These are phyloP conservation scores for Labia minor DNA, from an alignment of 2,888 invertebrate species.

Conservation along the genomic window DNA sequence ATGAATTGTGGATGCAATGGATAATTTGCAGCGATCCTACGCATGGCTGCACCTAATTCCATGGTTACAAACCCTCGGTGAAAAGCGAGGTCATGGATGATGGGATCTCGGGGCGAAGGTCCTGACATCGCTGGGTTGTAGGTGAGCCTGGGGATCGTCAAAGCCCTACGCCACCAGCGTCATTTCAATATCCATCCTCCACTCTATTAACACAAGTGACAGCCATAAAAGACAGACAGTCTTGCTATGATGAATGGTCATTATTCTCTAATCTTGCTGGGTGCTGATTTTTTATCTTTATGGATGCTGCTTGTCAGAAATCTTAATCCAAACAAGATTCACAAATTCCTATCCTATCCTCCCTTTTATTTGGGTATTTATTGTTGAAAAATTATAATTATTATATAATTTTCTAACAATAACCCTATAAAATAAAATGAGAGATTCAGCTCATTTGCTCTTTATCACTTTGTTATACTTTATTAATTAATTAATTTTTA, in stretches of 20 bases:
- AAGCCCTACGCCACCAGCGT: background rate
- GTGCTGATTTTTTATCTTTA: too few species aligned
- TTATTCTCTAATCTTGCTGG: background rate
- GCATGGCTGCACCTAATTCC: background rate
- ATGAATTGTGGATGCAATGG: background rate
- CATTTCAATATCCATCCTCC: background rate
- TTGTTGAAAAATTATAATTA: too few species aligned
- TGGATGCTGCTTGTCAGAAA: too few species aligned
- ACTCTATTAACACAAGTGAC: conserved; percentile 13
- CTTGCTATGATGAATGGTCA: background rate
- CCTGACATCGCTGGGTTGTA: background rate
- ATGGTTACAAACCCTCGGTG: background rate
- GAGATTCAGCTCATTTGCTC: too few species aligned
- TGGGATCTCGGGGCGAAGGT: background rate
- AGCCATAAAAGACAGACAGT: background rate
- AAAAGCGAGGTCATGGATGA: background rate
- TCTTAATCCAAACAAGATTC: too few species aligned
- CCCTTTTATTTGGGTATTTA: too few species aligned
- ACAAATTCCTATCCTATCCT: too few species aligned
- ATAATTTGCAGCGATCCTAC: conserved; percentile 1
- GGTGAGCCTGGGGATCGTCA: background rate
- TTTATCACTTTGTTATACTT: too few species aligned
- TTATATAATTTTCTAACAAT: too few species aligned
- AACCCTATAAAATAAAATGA: too few species aligned
- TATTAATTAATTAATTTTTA: too few species aligned